These are phyloP conservation scores for Brachystomella parvula DNA, from an alignment of 1,140 invertebrate species.

Conservation along the genomic window DNA sequence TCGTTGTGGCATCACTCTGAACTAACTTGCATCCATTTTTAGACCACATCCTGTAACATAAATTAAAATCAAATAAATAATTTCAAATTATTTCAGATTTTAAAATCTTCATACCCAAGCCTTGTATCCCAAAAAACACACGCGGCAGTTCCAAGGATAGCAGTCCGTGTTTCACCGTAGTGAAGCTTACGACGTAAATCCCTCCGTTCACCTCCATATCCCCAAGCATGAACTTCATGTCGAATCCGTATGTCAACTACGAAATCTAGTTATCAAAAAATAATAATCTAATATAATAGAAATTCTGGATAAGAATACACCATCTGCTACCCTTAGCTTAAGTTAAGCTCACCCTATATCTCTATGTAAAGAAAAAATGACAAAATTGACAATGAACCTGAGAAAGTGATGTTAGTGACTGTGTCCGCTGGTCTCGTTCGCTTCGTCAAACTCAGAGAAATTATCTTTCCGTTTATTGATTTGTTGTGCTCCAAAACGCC, in stretches of 20 bases:
- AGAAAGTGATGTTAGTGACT: neutral
- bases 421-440: neutral
- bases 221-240: slow-evolving; percentile 20
- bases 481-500: neutral
- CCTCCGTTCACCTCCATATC: neutral
- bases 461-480: neutral
- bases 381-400: neutral
- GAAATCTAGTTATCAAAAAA: slow-evolving; percentile 6
- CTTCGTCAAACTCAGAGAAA: neutral
- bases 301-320: neutral
- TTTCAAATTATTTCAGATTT: neutral
- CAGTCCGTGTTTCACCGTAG: slow-evolving; percentile 21
- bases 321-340: neutral
- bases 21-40: slow-evolving; percentile 46
- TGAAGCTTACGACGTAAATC: slow-evolving; percentile 17
- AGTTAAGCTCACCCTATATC: too few relatives aligned
- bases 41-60: slow-evolving; percentile 25
- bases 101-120: slow-evolving; percentile 13
- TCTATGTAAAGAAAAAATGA: neutral
- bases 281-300: neutral
- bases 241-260: slow-evolving; percentile 14
- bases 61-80: neutral
- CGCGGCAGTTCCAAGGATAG: slow-evolving; percentile 18
- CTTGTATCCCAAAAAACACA: slow-evolving; percentile 29
- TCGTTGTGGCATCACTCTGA: slow-evolving; percentile 46